Conservation (phyloP, 2,888 invertebrate genomes). For the Parthenolecanium corni region DNA sequence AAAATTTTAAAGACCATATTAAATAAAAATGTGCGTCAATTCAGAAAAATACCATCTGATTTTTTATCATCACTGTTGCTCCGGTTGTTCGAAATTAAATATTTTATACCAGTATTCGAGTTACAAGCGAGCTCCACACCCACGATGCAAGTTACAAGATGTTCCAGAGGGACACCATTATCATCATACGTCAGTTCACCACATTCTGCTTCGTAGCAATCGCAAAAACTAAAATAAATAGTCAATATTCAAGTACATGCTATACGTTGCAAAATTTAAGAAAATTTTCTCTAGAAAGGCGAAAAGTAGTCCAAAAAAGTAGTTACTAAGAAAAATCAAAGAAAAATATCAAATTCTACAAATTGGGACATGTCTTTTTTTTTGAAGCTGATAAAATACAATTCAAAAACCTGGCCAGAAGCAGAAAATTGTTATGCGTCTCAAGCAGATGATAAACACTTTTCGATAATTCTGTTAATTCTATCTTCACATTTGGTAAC, state of each 20-base stretch:
- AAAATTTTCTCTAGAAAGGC: too few species aligned
- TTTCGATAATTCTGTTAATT: slow-evolving; percentile 50
- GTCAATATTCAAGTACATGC: background rate
- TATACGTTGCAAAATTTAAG: background rate
- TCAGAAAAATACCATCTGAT: slow-evolving; percentile 15
- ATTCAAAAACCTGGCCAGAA: slow-evolving; percentile 65
- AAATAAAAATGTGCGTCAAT: background rate
- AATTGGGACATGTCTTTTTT: too few species aligned
- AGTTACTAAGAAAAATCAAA: too few species aligned
- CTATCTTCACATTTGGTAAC: slow-evolving; percentile 48
- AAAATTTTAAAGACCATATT: too few species aligned
- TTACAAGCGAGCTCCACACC: slow-evolving; percentile 50
- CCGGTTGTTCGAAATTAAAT: slow-evolving; percentile 19
- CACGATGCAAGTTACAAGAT: slow-evolving; percentile 72
- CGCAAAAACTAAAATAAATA: slow-evolving; percentile 51
- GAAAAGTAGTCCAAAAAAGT: too few species aligned
- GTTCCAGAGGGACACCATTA: slow-evolving; percentile 75
- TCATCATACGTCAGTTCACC: slow-evolving; percentile 47
- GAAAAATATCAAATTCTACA: too few species aligned
- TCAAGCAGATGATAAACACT: slow-evolving; percentile 57
- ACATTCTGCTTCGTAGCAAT: slow-evolving; percentile 68
- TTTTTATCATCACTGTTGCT: slow-evolving; percentile 10
- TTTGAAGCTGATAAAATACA: too few species aligned
- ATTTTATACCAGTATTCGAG: slow-evolving; percentile 30
- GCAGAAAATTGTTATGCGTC: slow-evolving; percentile 63